Base-by-base conservation (phyloP, 2,888 invertebrate species). In the Eupithecia inturbata region DNA sequence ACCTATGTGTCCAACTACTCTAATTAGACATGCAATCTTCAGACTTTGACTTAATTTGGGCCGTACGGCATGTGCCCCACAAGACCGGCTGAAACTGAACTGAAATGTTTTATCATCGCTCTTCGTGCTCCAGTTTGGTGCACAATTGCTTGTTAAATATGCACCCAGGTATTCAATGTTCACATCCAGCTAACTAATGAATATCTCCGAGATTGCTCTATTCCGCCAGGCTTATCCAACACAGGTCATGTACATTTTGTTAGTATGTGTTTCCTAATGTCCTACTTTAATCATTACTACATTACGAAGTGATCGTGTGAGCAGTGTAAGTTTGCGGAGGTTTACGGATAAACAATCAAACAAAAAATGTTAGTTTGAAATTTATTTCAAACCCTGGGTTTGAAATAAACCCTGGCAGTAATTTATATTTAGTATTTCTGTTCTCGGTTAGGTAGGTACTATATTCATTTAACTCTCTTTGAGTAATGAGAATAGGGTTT, bases 221-320 rank as follows among this genome's bases (percentile, higher is more conserved):
- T 33, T 64, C 63, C 31, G 33, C 2, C 63, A 33, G 9, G 33
- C 36, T 63, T 64, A 57, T 26, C 63, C 33, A 33, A 36, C 36
- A 22, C n/a, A 64, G 2, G 63, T 41, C n/a, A 64, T 9, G 63
- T 41, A 66, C 66, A 66, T 66, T 66, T 66, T 39, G 66, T 39
- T 66, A 41, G 41, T 66, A 36, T 39, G 14, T 22, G 31, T 63
- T 64, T 26, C 39, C 66, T 66, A 66, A 66, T 66, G 66, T 64
- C 64, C n/a, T 64, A 39, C 39, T 67, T 72, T 45, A 64, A 69
- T 72, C 72, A 69, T 69, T 64, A 64, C 66, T 72, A 72, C 64
- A 41, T 69, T 72, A 72, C 53, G 36, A 57, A 69, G 69, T 70
- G 70, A 70, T 67, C 70, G 73, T 33, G 66, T 41, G 49, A 4